These are phyloP conservation scores for Drosophila seguyi DNA, from an alignment of 1,140 invertebrate genomes.

Conservation along the genomic window DNA sequence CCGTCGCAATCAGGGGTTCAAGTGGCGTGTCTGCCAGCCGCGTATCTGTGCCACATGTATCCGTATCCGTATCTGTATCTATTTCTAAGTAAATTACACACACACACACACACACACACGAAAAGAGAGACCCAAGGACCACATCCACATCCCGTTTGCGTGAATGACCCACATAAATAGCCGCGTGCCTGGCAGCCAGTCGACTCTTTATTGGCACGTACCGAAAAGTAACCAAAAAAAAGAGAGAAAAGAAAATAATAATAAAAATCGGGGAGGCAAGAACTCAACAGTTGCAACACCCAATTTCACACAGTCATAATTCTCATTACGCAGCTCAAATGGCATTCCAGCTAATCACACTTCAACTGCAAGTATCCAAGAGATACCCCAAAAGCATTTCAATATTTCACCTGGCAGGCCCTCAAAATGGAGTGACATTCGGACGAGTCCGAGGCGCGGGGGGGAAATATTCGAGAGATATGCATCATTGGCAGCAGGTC, in stretches of 20 bases:
- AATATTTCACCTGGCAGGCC: constrained; percentile 28
- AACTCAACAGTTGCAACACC: constrained; percentile 30
- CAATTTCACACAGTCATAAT: constrained; percentile 20
- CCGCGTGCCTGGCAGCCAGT: constrained; percentile 46
- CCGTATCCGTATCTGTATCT: constrained; percentile 63
- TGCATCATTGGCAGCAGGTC: constrained; percentile 30
- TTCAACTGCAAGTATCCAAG: background rate
- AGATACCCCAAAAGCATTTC: constrained; percentile 15
- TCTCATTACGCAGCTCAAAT: background rate
- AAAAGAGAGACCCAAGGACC: constrained; percentile 15
- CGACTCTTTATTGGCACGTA: constrained; percentile 64
- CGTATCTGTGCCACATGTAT: constrained; percentile 31
- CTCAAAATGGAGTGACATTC: constrained; percentile 36
- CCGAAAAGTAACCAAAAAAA: constrained; percentile 46
- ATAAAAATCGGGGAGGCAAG: constrained; percentile 16
- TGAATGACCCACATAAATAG: constrained; percentile 77
- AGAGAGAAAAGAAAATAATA: constrained; percentile 1
- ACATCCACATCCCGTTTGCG: constrained; percentile 54
- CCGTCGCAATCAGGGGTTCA: constrained; percentile 62
- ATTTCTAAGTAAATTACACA: constrained; percentile 74
- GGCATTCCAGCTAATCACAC: constrained; percentile 11
- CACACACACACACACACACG: constrained; percentile 15
- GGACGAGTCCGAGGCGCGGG: constrained; percentile 16
- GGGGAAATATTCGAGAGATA: background rate
- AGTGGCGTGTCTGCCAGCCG: constrained; percentile 59